Base-by-base conservation (phyloP, 2,113 vertebrate species). In the Ctenomys sociabilis region DNA sequence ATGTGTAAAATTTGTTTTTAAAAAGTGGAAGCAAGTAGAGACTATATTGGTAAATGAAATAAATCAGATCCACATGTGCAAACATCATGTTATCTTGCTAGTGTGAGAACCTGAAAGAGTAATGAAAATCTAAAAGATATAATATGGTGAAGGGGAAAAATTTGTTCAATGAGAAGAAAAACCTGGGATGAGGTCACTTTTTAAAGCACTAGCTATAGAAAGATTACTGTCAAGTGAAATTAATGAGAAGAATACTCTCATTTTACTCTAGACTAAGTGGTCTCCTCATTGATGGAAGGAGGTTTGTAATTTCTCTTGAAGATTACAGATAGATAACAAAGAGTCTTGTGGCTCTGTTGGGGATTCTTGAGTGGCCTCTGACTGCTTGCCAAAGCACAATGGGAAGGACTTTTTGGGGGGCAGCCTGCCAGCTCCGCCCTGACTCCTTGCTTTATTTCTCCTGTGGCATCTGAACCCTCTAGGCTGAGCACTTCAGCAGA, bases 401-500 rank as follows among this genome's bases (percentile, higher is more conserved):
- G 73, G 54, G 40, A 83, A 64, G 7, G 17, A 45, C 1, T 0
- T 7, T 45, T 37, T 17, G 52, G 32, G 32, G 30, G 24, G 14
- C 37, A 0, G 45, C 61, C n/a, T 10, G 14, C 30, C 37, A 13
- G 30, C 66, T 35, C 8, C n/a, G 37, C 49, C 49, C 7, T 28
- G 32, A 37, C 21, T n/a, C 22, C 86, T 30, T 30, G 45, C n/a
- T 24, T 52, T 32, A 93, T 83, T 26, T 94, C 89, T 52, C 7
- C 66, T 81, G 32, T 7, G 0, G 1, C 32, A 30, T 64, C 63
- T 86, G 54, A 9, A 52, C 26, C 40, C 52, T 90, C 19, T 92
- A 99, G 99, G 99, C 99, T 17, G 99, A 99, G 96, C 99, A 99
- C 97, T 98, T 99, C 96, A 99, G 98, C 89, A 98, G 98, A 40